Conservation (phyloP, 2,113 vertebrate genomes). For the Ibidorhyncha struthersii region DNA sequence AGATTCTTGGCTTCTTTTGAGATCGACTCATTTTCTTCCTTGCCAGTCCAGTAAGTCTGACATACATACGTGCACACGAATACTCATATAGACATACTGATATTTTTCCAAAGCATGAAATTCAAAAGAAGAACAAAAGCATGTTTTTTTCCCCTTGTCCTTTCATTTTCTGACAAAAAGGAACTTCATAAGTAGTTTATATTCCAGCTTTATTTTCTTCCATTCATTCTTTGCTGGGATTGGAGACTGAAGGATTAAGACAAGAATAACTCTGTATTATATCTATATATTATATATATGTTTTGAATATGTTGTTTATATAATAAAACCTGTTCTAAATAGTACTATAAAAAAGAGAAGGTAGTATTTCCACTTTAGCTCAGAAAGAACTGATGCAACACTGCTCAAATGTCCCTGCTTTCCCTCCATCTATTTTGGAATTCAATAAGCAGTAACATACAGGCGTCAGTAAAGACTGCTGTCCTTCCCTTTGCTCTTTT, state of each 20-base stretch:
- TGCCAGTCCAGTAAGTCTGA: neutral
- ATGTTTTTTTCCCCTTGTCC: neutral
- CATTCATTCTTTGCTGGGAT: neutral
- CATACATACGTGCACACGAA: neutral
- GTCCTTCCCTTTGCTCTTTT: neutral
- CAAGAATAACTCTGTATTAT: neutral
- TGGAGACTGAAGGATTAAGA: neutral
- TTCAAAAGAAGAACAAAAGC: neutral
- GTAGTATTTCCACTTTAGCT: neutral
- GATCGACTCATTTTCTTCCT: neutral
- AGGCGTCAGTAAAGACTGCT: neutral
- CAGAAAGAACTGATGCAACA: neutral
- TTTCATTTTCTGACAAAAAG: neutral
- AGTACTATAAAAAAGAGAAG: neutral
- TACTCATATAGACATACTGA: neutral
- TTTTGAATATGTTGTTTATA: neutral
- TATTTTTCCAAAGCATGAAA: neutral
- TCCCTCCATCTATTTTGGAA: neutral
- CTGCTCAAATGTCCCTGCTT: neutral
- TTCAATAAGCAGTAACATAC: neutral
- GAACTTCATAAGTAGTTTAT: neutral
- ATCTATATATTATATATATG: neutral
- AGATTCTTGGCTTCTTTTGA: conserved; percentile 18
- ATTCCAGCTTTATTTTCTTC: neutral
- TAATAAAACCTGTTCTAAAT: neutral